Evolutionary conservation across 2,797 vertebrate genomes (phyloP).

Genomic region (Mus spretus): DNA sequence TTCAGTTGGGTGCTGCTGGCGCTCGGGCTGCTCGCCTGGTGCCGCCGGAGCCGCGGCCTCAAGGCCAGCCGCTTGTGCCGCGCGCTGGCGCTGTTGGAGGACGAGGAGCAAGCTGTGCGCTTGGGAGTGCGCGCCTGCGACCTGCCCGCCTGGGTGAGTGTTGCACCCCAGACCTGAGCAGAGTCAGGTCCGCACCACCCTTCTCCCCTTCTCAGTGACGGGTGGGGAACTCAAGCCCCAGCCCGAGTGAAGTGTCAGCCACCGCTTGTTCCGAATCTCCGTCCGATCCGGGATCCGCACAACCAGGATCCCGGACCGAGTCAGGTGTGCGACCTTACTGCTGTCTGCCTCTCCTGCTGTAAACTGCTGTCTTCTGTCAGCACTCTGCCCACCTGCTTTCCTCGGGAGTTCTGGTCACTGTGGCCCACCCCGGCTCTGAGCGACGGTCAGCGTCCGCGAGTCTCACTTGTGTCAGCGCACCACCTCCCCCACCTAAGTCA

Average conservation of each 20-base stretch:
- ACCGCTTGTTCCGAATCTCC: neutral
- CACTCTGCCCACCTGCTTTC: neutral
- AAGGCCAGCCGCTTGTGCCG: conserved; percentile 84
- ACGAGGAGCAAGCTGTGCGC: conserved; percentile 91
- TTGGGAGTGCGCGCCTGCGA: conserved; percentile 91
- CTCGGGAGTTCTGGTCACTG: neutral
- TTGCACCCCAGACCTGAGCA: neutral
- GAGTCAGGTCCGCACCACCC: neutral
- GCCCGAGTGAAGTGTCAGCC: neutral
- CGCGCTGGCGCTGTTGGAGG: conserved; percentile 94
- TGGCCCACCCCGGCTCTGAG: neutral
- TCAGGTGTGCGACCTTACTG: neutral
- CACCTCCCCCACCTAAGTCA: neutral
- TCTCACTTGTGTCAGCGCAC: neutral
- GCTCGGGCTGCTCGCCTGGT: conserved; percentile 93
- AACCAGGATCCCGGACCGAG: neutral
- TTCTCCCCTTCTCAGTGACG: neutral
- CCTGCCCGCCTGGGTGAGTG: conserved; percentile 97
- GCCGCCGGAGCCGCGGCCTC: conserved; percentile 86
- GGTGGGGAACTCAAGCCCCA: neutral
- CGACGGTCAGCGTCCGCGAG: neutral
- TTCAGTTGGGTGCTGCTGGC: conserved; percentile 98
- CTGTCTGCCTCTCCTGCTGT: neutral
- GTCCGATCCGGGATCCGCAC: neutral
- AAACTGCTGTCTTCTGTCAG: neutral